Conservation (phyloP, 2,888 invertebrate species). For the Myopa tessellatipennis region DNA sequence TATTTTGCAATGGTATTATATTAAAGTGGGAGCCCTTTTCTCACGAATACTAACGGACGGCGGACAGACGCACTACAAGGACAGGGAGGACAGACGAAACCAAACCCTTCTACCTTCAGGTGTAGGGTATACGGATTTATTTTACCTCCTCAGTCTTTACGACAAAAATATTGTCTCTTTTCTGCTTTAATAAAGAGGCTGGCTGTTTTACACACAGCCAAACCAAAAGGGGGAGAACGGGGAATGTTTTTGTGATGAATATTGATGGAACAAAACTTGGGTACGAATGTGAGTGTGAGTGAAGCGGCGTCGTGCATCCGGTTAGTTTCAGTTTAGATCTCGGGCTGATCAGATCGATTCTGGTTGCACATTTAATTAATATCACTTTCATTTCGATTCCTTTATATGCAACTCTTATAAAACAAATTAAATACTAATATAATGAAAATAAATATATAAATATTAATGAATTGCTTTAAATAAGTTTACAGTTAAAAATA, state of each 20-base stretch:
- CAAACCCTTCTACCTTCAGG: background rate
- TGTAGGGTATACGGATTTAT: background rate
- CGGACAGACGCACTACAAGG: too few relatives aligned
- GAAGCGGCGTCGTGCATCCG: background rate
- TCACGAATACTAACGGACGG: too few relatives aligned
- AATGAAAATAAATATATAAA: too few relatives aligned
- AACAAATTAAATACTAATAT: background rate
- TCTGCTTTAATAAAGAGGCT: too few relatives aligned
- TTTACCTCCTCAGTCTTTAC: background rate
- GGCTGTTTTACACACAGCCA: too few relatives aligned
- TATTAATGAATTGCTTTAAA: too few relatives aligned
- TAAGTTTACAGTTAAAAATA: background rate
- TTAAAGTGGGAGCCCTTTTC: too few relatives aligned
- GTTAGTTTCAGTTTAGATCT: conserved; percentile 39
- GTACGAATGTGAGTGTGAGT: background rate
- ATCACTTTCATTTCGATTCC: background rate
- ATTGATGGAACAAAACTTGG: background rate
- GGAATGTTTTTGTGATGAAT: background rate
- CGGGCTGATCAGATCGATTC: conserved; percentile 20
- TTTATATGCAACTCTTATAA: background rate
- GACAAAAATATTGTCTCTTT: background rate
- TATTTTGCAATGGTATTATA: too few relatives aligned
- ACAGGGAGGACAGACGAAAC: too few relatives aligned
- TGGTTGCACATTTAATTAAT: background rate
- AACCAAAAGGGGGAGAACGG: too few relatives aligned